These are phyloP conservation scores for Caenorhabditis briggsae DNA, from an alignment of 1,140 invertebrate species.

Conservation along the genomic window DNA sequence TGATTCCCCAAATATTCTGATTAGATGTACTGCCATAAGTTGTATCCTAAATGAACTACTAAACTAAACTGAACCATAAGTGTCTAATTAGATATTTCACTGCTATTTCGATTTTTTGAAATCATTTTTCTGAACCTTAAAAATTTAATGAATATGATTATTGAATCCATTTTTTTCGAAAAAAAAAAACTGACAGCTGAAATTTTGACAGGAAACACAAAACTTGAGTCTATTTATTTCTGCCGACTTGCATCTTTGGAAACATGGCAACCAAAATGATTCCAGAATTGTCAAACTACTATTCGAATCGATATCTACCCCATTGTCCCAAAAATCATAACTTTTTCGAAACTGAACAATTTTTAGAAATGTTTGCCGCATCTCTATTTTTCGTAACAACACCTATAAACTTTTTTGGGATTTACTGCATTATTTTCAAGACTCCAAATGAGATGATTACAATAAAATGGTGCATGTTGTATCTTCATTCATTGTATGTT, in stretches of 20 bases:
- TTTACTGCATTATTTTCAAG: constrained; percentile 10
- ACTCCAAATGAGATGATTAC: background rate
- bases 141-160: background rate
- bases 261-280: constrained; percentile 24
- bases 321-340: background rate
- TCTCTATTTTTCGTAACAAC: background rate
- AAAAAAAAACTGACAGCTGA: background rate
- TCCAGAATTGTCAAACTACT: background rate
- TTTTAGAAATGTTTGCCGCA: background rate
- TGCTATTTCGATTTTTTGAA: background rate
- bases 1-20: background rate
- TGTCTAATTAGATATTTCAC: background rate
- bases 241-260: background rate
- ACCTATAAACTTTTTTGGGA: constrained; percentile 3
- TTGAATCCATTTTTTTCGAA: background rate
- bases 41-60: background rate
- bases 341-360: constrained; percentile 10
- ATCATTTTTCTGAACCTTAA: background rate
- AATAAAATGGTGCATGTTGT: background rate
- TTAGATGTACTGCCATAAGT: background rate
- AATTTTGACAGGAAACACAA: background rate
- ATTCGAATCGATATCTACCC: background rate
- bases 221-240: constrained; percentile 4
- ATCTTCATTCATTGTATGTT: constrained; percentile 8
- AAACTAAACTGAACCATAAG: too few relatives aligned